phyloP scores from a whole-genome alignment of 2,888 invertebrate species.

The Prosopocoilus inquinatus region DNA sequence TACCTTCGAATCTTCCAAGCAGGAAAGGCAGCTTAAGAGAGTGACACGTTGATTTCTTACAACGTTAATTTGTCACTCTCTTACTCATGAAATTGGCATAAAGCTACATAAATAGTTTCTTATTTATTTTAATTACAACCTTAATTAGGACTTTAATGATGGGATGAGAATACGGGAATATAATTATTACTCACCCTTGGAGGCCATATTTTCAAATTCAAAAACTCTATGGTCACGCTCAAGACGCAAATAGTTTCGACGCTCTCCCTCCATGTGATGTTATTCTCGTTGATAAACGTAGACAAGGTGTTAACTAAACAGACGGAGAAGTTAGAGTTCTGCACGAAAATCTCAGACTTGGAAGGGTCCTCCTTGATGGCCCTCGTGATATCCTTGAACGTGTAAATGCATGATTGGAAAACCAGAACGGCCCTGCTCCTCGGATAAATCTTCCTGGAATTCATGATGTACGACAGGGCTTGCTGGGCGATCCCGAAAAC shows the following conservation, averaged over 20 bases:
- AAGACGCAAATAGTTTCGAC: constrained; percentile 71
- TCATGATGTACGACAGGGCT: constrained; percentile 58
- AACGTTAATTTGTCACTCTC: no score
- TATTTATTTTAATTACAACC: no score
- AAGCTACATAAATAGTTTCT: no score
- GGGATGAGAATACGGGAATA: no score
- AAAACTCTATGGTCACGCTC: constrained; percentile 54
- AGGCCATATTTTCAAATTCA: constrained; percentile 55
- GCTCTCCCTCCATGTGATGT: constrained; percentile 76
- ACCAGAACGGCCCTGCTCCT: constrained; percentile 62
- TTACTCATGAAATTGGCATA: no score
- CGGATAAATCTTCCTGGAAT: constrained; percentile 57
- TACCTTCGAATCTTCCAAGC: no score
- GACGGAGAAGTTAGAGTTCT: constrained; percentile 55
- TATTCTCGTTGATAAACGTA: constrained; percentile 64
- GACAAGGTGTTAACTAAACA: constrained; percentile 66
- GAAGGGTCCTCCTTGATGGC: constrained; percentile 33
- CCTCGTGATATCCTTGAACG: constrained; percentile 56
- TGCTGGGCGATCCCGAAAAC: constrained; percentile 53
- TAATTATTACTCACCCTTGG: constrained; percentile 52
- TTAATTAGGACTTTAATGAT: no score
- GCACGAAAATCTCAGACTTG: constrained; percentile 28
- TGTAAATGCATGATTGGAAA: constrained; percentile 63
- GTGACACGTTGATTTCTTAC: no score
- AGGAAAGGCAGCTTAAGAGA: no score